A percentile compares a stretch with the other conserved stretches of the same genome.
Conservation (phyloP, 2,888 invertebrate species). For the Sesamia inferens region DNA sequence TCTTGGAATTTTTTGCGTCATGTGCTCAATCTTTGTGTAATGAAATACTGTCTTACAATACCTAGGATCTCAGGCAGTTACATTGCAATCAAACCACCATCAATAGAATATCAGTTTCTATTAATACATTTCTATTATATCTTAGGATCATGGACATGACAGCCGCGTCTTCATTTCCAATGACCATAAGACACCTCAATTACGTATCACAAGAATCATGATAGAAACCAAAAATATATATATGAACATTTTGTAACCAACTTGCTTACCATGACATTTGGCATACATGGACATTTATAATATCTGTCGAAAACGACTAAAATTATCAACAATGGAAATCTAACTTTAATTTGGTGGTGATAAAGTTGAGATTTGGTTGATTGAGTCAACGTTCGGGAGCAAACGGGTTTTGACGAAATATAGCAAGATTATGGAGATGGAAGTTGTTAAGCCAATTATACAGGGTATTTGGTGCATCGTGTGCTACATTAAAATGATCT, state of each 20-base stretch:
- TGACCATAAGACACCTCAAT: constrained; percentile 30
- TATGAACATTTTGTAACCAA: constrained; percentile 53
- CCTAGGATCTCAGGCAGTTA: too few relatives aligned
- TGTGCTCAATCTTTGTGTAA: not conserved
- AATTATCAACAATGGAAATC: constrained; percentile 31
- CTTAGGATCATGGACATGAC: not conserved
- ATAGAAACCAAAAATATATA: constrained; percentile 42
- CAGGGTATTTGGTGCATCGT: constrained; percentile 1
- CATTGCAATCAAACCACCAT: not conserved
- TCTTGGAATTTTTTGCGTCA: not conserved
- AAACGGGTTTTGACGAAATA: constrained; percentile 58
- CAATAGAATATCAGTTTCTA: not conserved
- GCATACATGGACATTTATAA: constrained; percentile 55
- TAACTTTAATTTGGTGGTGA: constrained; percentile 30
- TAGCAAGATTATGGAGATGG: constrained; percentile 17
- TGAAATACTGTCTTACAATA: not conserved
- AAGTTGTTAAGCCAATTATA: constrained; percentile 22
- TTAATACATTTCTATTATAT: not conserved
- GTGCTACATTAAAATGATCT: too few relatives aligned
- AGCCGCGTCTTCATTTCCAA: not conserved
- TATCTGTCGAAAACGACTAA: constrained; percentile 53
- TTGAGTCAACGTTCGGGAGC: not conserved
- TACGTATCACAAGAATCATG: constrained; percentile 33
- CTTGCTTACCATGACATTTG: constrained; percentile 63
- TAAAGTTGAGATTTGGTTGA: constrained; percentile 44